Percentiles rank a stretch among this genome's conserved stretches.
Evolutionary conservation across 2,888 invertebrate species (phyloP).

Genomic region (Yponomeuta plumbellus): DNA sequence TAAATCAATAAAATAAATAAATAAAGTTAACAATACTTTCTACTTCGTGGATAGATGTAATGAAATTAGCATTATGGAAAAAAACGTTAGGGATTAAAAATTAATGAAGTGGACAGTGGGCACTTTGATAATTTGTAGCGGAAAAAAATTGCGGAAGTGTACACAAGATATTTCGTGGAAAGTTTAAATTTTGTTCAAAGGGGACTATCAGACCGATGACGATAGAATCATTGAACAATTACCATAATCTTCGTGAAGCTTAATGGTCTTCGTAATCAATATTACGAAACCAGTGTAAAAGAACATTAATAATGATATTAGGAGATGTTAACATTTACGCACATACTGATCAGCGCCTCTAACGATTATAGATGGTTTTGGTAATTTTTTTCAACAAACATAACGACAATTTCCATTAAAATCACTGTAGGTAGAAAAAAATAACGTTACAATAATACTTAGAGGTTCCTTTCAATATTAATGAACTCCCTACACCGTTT

Average conservation of each 20-base stretch:
- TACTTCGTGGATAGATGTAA: too few relatives aligned
- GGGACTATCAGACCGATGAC: background rate
- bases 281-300: background rate
- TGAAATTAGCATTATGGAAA: too few relatives aligned
- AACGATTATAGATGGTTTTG: background rate
- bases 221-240: background rate
- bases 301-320: background rate
- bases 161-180: too few relatives aligned
- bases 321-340: background rate
- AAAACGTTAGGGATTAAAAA: too few relatives aligned
- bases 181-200: background rate
- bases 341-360: background rate
- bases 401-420: background rate
- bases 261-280: background rate
- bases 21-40: too few relatives aligned
- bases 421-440: background rate
- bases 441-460: background rate
- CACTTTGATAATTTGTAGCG: too few relatives aligned
- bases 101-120: too few relatives aligned
- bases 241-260: background rate
- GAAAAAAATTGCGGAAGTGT: too few relatives aligned
- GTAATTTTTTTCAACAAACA: background rate
- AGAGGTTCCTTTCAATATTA: background rate
- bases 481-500: background rate
- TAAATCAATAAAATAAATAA: too few relatives aligned